phyloP scores from a whole-genome alignment of 2,113 vertebrate genomes.

The Bombycilla garrulus region DNA sequence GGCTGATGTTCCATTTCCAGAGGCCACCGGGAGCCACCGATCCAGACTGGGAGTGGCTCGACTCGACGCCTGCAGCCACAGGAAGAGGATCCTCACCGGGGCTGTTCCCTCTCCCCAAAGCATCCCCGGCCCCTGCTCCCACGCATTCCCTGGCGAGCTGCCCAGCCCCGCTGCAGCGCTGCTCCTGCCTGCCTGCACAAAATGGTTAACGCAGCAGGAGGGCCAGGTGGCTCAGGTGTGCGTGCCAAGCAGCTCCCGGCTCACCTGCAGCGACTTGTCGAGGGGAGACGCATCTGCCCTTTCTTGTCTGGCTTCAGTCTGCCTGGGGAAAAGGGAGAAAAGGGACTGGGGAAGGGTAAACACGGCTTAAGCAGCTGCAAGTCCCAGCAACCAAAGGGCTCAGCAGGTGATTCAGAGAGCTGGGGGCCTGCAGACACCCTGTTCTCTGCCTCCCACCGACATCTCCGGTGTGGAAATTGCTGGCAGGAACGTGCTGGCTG shows the following conservation, averaged over 20 bases:
- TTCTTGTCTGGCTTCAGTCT: slow-evolving; percentile 40
- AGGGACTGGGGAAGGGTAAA: slow-evolving; percentile 33
- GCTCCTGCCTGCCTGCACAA: not conserved
- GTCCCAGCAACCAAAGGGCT: not conserved
- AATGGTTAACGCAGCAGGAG: not conserved
- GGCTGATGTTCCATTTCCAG: not conserved
- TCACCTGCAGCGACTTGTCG: slow-evolving; percentile 64
- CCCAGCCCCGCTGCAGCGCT: not conserved
- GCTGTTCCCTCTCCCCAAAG: not conserved
- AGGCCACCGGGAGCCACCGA: not conserved
- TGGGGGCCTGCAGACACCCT: not conserved
- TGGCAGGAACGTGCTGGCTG: not conserved
- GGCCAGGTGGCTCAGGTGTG: slow-evolving; percentile 54
- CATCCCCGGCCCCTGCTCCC: slow-evolving; percentile 3
- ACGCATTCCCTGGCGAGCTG: not conserved
- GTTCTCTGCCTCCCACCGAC: not conserved
- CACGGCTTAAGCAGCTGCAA: slow-evolving; percentile 40
- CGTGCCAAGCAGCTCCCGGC: slow-evolving; percentile 3
- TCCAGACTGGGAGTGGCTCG: not conserved
- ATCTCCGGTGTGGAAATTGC: not conserved
- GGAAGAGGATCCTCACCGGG: not conserved
- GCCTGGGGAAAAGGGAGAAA: slow-evolving; percentile 45
- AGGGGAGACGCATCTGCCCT: slow-evolving; percentile 33
- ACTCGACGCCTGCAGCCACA: not conserved
- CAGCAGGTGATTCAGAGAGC: slow-evolving; percentile 42